Base-by-base conservation (phyloP, 2,888 invertebrate genomes). In the Cancer borealis region DNA sequence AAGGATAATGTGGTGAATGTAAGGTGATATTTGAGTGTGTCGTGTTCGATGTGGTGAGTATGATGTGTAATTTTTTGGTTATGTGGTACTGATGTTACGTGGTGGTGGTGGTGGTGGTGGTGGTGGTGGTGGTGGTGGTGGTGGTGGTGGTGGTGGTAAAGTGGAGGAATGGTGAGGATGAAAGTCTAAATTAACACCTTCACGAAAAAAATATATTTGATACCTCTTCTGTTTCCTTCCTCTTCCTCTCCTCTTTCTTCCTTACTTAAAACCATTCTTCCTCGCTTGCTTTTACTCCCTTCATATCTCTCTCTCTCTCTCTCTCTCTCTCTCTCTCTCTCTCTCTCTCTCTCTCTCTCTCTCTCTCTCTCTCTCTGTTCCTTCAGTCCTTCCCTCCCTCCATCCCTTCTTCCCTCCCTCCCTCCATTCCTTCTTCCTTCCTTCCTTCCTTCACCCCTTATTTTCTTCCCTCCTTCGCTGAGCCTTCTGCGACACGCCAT, bases 401-500 rank as follows among this genome's bases (percentile, higher is more conserved):
- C 0, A n/a, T 0, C 14, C n/a, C 14, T 14, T 26, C 30, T 17
- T 14, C 26, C 26, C 46, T 14, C 39, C 26, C 46, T 30, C 26
- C 49, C 84, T 84, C 49, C 26, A 45, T 79, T 66, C 54, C 14
- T 49, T 47, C 54, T 47, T 49, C 39, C 87, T 47, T 46, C 6
- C 30, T 10, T 45, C 46, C 66, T 21, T 79, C 84, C 46, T 47
- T 84, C 46, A 6, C 79, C 66, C 73, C 46, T 79, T 26, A 49
- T 91, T 66, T 66, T 54, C 54, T 54, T 73, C 73, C 54, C 54
- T 60, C 66, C 26, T 39, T 54, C 54, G 17, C n/a, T 60, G 30
- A 46, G 60, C 46, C 30, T 88, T 66, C 66, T 88, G 39, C 45
- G 66, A 88, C 92, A 92, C 92, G 87, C 92, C 66, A 88, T 92